phyloP scores from a whole-genome alignment of 2,888 invertebrate species.

The Noctua comes region DNA sequence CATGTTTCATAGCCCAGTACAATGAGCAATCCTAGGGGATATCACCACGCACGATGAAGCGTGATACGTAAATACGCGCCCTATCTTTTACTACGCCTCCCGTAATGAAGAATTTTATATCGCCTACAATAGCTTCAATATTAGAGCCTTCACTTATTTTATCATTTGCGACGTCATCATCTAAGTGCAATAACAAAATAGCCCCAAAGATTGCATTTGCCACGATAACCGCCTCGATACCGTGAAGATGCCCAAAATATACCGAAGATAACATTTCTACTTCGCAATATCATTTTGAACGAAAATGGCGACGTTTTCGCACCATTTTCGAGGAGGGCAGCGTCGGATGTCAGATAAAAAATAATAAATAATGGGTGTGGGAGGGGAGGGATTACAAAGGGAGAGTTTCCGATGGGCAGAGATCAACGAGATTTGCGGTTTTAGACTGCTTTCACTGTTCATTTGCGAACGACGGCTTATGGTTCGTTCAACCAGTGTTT shows the following conservation, averaged over 20 bases:
- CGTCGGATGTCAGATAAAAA: conserved; percentile 71
- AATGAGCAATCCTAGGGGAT: conserved; percentile 46
- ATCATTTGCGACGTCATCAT: conserved; percentile 30
- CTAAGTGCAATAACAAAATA: conserved; percentile 36
- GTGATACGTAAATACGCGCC: conserved; percentile 19
- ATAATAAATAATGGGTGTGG: conserved; percentile 75
- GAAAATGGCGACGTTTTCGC: conserved; percentile 58
- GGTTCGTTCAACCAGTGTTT: conserved; percentile 49
- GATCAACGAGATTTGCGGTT: conserved; percentile 72
- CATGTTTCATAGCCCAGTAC: conserved; percentile 46
- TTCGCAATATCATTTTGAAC: conserved; percentile 48
- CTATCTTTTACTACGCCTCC: conserved; percentile 32
- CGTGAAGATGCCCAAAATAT: conserved; percentile 44
- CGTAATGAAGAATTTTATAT: conserved; percentile 40
- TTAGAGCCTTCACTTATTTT: conserved; percentile 38
- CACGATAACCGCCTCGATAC: conserved; percentile 21
- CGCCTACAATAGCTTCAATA: conserved; percentile 14
- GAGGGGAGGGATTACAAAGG: conserved; percentile 65
- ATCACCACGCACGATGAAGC: conserved; percentile 45
- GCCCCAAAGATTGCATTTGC: conserved; percentile 44
- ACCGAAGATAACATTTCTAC: conserved; percentile 37
- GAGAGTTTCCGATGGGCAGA: conserved; percentile 70
- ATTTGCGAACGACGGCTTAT: conserved; percentile 61
- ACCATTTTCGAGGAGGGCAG: conserved; percentile 54
- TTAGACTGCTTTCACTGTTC: conserved; percentile 61